These are phyloP conservation scores for Carcinoscorpius rotundicauda DNA, from an alignment of 1,140 invertebrate genomes.

Conservation along the genomic window DNA sequence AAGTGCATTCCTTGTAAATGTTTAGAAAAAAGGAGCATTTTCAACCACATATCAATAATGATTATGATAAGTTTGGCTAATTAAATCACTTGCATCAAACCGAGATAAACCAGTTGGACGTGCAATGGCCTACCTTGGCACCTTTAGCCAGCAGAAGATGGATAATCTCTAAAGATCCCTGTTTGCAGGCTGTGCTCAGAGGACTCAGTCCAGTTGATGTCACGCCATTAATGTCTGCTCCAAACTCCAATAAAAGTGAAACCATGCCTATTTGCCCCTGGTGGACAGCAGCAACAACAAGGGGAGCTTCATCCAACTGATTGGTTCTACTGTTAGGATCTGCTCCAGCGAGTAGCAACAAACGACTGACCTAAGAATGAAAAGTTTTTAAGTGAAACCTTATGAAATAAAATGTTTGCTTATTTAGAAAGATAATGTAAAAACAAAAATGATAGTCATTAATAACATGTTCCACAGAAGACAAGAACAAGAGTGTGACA, in stretches of 20 bases:
- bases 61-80: too few species aligned
- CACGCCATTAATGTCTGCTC: constrained; percentile 73
- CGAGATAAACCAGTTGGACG: too few species aligned
- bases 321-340: constrained; percentile 59
- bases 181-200: constrained; percentile 60
- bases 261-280: constrained; percentile 81
- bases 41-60: too few species aligned
- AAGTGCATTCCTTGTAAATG: too few species aligned
- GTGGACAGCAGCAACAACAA: constrained; percentile 75
- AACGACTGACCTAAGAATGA: constrained; percentile 57
- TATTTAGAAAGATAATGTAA: too few species aligned
- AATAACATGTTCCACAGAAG: too few species aligned
- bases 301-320: constrained; percentile 65
- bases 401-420: too few species aligned
- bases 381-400: not conserved
- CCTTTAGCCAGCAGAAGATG: constrained; percentile 31
- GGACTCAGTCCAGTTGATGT: constrained; percentile 79
- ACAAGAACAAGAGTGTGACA: too few species aligned
- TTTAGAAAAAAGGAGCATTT: too few species aligned
- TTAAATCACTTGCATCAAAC: too few species aligned
- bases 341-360: constrained; percentile 80
- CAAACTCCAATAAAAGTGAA: constrained; percentile 75
- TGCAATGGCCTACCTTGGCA: constrained; percentile 29
- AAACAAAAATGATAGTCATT: too few species aligned
- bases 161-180: constrained; percentile 28